phyloP scores from a whole-genome alignment of 2,113 vertebrate genomes.

The Telmatochromis brachygnathus region DNA sequence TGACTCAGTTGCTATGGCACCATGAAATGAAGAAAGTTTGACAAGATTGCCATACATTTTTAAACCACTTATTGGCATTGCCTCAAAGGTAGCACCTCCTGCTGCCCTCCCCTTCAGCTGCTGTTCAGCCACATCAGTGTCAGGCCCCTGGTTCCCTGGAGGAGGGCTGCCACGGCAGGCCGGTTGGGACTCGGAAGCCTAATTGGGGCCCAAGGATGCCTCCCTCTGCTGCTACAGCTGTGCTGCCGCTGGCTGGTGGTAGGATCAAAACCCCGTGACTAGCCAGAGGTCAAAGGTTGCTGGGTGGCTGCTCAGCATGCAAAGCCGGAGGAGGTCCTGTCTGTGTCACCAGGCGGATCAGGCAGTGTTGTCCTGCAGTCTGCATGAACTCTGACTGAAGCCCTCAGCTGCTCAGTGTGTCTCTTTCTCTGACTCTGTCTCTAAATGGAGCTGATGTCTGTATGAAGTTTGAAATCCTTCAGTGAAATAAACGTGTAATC shows the following conservation, averaged over 20 bases:
- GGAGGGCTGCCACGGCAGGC: constrained; percentile 13
- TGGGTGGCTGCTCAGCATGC: constrained; percentile 31
- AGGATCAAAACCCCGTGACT: constrained; percentile 49
- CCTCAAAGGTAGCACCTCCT: constrained; percentile 63
- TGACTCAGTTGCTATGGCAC: constrained; percentile 32
- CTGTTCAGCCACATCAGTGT: constrained; percentile 71
- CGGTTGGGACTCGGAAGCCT: constrained; percentile 41
- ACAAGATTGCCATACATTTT: constrained; percentile 60
- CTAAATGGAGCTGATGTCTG: neutral
- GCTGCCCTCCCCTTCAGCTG: constrained; percentile 70
- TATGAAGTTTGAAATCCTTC: neutral
- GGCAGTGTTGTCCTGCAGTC: constrained; percentile 11
- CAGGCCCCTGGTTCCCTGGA: constrained; percentile 42
- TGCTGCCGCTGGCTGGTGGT: constrained; percentile 35
- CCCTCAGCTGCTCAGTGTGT: constrained; percentile 30
- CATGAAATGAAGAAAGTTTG: constrained; percentile 53
- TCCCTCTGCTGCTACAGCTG: constrained; percentile 59
- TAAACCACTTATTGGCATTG: constrained; percentile 68
- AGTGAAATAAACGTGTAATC: neutral
- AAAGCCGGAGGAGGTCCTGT: neutral
- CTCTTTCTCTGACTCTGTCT: neutral
- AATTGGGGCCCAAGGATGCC: constrained; percentile 60
- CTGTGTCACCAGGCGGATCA: neutral
- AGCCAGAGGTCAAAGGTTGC: constrained; percentile 49
- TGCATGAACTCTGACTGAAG: constrained; percentile 26